These are phyloP conservation scores for Petrocephalus zakoni DNA, from an alignment of 2,113 vertebrate species.

Conservation along the genomic window DNA sequence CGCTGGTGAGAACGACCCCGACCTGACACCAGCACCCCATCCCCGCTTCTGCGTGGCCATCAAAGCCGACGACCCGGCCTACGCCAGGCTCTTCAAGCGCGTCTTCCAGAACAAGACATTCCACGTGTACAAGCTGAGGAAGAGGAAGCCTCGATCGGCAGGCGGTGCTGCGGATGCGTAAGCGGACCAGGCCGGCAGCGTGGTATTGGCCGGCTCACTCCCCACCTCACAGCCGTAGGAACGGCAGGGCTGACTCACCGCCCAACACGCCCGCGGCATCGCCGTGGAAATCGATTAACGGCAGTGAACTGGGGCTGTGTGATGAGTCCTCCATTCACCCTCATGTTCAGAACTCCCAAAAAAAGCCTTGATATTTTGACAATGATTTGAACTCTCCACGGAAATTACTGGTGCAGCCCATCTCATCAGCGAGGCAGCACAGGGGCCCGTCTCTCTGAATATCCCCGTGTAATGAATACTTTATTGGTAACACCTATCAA, in stretches of 20 bases:
- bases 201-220: not conserved
- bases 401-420: not conserved
- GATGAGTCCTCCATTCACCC: not conserved
- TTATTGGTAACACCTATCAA: not conserved
- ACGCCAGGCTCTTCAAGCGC: constrained; percentile 68
- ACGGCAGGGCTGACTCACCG: not conserved
- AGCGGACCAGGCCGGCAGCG: constrained; percentile 60
- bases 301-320: not conserved
- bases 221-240: not conserved
- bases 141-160: not conserved
- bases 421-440: not conserved
- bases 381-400: not conserved
- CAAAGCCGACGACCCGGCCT: constrained; percentile 67
- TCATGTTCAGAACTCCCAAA: not conserved
- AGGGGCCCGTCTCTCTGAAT: not conserved
- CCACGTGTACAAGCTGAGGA: constrained; percentile 78
- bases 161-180: constrained; percentile 40
- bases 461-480: not conserved
- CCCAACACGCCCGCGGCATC: not conserved
- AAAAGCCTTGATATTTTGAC: not conserved
- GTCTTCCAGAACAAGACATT: constrained; percentile 96
- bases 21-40: constrained; percentile 67
- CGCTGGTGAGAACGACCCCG: constrained; percentile 74
- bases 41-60: constrained; percentile 90
- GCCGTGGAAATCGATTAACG: not conserved